phyloP scores from a whole-genome alignment of 2,113 vertebrate genomes.

The Hippocampus comes region DNA sequence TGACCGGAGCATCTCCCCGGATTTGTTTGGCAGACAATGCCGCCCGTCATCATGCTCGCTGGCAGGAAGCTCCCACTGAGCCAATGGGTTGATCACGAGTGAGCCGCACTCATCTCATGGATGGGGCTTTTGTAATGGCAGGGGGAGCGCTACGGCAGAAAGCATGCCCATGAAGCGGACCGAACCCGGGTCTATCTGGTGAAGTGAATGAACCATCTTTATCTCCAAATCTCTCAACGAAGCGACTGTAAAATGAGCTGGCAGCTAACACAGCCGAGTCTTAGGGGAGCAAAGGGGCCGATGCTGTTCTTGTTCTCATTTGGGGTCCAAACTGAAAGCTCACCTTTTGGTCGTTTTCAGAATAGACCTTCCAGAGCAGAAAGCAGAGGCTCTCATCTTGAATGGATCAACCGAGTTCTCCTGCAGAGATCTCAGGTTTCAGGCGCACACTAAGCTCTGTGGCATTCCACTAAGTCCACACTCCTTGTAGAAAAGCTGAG shows the following conservation, averaged over 20 bases:
- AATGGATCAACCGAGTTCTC: background rate
- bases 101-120: conserved; percentile 2
- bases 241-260: background rate
- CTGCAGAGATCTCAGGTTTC: conserved; percentile 8
- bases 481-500: background rate
- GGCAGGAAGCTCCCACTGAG: background rate
- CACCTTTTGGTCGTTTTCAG: background rate
- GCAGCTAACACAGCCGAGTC: background rate
- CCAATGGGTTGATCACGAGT: background rate
- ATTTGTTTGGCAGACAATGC: conserved; percentile 7
- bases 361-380: background rate
- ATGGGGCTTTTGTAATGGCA: background rate
- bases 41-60: background rate
- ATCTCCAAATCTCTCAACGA: background rate
- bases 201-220: background rate
- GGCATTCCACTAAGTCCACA: background rate
- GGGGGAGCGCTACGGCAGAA: background rate
- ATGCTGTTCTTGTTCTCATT: background rate
- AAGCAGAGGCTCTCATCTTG: conserved; percentile 8
- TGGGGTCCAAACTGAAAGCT: background rate
- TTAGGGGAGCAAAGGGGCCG: no score
- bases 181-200: background rate
- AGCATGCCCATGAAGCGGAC: background rate
- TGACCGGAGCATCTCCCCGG: background rate
- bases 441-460: background rate